Percentiles rank a stretch among this genome's conserved stretches.
These are phyloP conservation scores for Dryocosmus kuriphilus DNA, from an alignment of 2,888 invertebrate genomes.

Conservation along the genomic window DNA sequence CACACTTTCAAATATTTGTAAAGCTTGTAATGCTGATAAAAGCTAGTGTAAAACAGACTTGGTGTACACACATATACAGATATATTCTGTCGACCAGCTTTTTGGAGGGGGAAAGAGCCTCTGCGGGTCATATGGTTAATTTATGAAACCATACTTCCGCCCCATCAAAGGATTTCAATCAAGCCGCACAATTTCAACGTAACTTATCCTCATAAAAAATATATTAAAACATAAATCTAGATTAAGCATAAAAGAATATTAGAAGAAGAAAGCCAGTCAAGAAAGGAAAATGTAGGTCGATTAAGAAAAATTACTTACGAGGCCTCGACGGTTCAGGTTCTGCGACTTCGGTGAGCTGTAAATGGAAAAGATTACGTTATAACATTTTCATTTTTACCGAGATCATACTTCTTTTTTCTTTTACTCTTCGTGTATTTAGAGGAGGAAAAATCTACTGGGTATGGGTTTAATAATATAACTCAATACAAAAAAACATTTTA, in stretches of 20 bases:
- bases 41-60: background rate
- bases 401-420: no score
- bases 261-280: background rate
- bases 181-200: background rate
- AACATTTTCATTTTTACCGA: background rate
- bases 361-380: background rate
- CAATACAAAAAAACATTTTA: no score
- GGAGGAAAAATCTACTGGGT: no score
- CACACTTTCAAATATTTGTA: background rate
- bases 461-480: no score
- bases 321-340: slow-evolving; percentile 5
- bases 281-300: no score
- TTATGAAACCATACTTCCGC: slow-evolving; percentile 11
- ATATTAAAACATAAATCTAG: background rate
- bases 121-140: slow-evolving; percentile 19
- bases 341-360: slow-evolving; percentile 22
- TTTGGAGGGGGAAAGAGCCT: background rate
- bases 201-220: background rate
- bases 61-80: no score
- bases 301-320: slow-evolving; percentile 24
- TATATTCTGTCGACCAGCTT: slow-evolving; percentile 6
- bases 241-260: background rate
- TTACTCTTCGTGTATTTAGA: no score
- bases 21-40: background rate
- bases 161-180: slow-evolving; percentile 18